Evolutionary conservation across 2,888 invertebrate species (phyloP), one percentile per base, ranked within the genome.

Genomic region (Lingula anatina): DNA sequence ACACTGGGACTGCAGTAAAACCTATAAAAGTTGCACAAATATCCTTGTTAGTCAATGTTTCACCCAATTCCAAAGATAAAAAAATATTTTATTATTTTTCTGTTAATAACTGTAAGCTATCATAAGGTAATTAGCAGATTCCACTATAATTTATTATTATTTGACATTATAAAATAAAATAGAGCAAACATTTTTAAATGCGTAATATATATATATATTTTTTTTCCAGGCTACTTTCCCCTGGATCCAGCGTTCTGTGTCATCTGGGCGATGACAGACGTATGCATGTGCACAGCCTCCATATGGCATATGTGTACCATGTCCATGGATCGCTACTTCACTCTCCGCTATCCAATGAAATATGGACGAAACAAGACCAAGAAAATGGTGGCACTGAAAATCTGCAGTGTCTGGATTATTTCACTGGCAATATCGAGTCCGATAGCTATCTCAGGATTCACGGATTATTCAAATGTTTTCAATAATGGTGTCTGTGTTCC

Each of bases 381-480:
- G 38, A 62, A 62, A 15, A 70, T 67, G 65, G 77, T 79, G 18
- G 61, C 68, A 24, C 44, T 93, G 56, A 96, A 96, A 80, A 95
- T 97, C 47, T 84, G 87, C 18, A 88, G 93, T 73, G 94, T 95
- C 0, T 96, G 96, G 96, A 80, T 93, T 31, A 81, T 93, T 47
- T 93, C 94, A 12, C 66, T 81, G 26, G 78, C 78, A 1, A 66
- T 81, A 52, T 62, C 73, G 38, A 78, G 81, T 55, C 73, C 76
- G 2, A 75, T 82, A 26, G 68, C 62, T 51, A 64, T 73, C 49
- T 59, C 63, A 24, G 72, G 72, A 23, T 64, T 73, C 39, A 50
- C 67, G 5, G 66, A 73, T 45, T 62, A 59, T 38, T 39, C 44
- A 1, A 64, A 61, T 25, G 70, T 73, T 20, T 71, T 60, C 53